Base-by-base conservation (phyloP, 2,113 vertebrate species). In the Gymnocephalus cernua region DNA sequence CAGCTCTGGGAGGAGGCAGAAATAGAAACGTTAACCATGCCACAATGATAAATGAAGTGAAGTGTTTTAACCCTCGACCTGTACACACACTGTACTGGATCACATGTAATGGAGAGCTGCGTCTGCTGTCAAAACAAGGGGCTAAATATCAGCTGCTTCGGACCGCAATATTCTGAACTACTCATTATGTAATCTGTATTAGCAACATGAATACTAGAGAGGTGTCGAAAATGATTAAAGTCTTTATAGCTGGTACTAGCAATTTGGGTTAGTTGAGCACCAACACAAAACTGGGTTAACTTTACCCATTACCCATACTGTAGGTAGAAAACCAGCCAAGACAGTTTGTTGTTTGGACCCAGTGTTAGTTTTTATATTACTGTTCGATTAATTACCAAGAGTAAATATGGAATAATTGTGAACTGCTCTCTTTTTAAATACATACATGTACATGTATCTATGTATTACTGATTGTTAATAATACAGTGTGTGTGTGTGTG, bases 1-100 rank as follows among this genome's bases (percentile, higher is more conserved):
- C 98, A 99, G 88, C 84, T 95, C 82, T 94, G 85, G 65, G 64
- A 27, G 38, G 77, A 83, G 79, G 79, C 16, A 79, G 41, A 84
- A 4, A 38, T 25, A 44, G 69, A 68, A 38, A 63, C 2, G 41
- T 10, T 13, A 32, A 53, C 3, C 16, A 18, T 2, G 48, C 16
- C 2, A 19, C 19, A 16, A 23, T 10, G 18, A 68, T 41, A 13
- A 65, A 18, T 23, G 5, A 71, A n/a, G n/a, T n/a, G 19, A 35
- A 3, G 12, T 48, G 45, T 32, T 41, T 29, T n/a, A 38, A 4
- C 11, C 21, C 27, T 57, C 53, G 57, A 41, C 14, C 32, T 62
- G 14, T 25, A 41, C 58, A 69, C 19, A 65, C 16, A 48, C 14
- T 35, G 47, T n/a, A 23, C 35, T 69, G 21, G 23, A 38, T 66